phyloP scores from a whole-genome alignment of 2,888 invertebrate species.

The Allolobophora icterica region DNA sequence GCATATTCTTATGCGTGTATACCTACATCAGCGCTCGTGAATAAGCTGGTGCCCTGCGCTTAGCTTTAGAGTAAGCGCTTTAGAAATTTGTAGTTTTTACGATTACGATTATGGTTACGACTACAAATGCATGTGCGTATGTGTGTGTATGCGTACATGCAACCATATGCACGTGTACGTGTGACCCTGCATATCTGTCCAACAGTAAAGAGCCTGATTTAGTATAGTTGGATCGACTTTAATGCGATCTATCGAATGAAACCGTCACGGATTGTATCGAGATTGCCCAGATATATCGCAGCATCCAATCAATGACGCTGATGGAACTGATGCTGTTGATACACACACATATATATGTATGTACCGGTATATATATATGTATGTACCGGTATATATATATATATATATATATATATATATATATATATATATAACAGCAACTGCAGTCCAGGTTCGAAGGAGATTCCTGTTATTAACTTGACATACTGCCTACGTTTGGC shows the following conservation, averaged over 20 bases:
- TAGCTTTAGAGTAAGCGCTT: too few relatives aligned
- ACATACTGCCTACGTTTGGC: neutral
- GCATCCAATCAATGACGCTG: neutral
- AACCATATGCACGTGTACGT: neutral
- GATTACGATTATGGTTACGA: too few relatives aligned
- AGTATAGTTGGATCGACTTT: neutral
- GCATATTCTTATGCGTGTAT: too few relatives aligned
- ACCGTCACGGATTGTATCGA: neutral
- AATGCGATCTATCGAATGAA: neutral
- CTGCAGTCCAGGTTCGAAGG: neutral
- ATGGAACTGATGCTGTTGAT: neutral
- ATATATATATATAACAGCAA: neutral
- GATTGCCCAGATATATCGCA: neutral
- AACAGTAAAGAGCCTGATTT: neutral
- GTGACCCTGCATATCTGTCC: neutral
- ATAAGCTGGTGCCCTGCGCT: too few relatives aligned
- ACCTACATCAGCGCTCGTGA: too few relatives aligned
- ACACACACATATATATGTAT: too few relatives aligned
- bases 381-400: too few relatives aligned
- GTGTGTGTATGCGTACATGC: neutral
- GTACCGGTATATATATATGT: too few relatives aligned
- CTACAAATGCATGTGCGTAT: too few relatives aligned
- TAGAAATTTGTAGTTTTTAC: too few relatives aligned
- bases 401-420: too few relatives aligned
- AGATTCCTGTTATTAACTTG: too few relatives aligned